These are phyloP conservation scores for Adelosebastes latens DNA, from an alignment of 2,797 vertebrate species.

Conservation along the genomic window DNA sequence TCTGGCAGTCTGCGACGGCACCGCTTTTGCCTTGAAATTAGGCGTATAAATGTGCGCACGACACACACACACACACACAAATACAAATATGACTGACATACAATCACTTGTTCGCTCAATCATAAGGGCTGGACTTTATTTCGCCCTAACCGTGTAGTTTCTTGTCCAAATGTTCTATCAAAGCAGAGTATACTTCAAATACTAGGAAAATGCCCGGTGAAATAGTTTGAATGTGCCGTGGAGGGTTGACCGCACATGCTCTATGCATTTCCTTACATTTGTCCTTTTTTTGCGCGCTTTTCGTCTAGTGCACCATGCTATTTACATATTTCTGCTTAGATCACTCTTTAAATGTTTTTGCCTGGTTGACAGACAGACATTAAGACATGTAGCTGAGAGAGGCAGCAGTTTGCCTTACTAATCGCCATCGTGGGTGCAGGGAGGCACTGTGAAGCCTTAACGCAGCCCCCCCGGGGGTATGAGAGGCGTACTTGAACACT, in stretches of 20 bases:
- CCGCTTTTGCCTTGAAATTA: constrained; percentile 45
- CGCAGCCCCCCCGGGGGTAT: constrained; percentile 50
- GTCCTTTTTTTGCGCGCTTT: constrained; percentile 23
- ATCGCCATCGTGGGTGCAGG: constrained; percentile 49
- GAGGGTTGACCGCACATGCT: constrained; percentile 45
- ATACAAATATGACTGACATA: constrained; percentile 53
- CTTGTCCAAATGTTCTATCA: constrained; percentile 25
- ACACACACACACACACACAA: constrained; percentile 22
- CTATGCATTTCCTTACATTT: constrained; percentile 70
- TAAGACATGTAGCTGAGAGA: constrained; percentile 41
- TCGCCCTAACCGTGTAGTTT: constrained; percentile 32
- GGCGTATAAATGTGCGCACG: constrained; percentile 2
- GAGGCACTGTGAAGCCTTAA: constrained; percentile 69
- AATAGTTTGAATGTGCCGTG: constrained; percentile 41
- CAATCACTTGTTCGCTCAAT: constrained; percentile 60
- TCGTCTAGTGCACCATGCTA: background rate
- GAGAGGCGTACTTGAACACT: constrained; percentile 40
- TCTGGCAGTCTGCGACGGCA: constrained; percentile 68
- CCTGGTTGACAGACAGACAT: constrained; percentile 28
- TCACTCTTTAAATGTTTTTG: constrained; percentile 17
- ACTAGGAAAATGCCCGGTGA: constrained; percentile 29
- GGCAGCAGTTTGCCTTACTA: constrained; percentile 72
- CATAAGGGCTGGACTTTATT: constrained; percentile 32
- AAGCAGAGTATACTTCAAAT: constrained; percentile 35
- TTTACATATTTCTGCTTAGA: constrained; percentile 14